Conservation (phyloP, 2,888 invertebrate genomes). For the Leptarthrus brevirostris region DNA sequence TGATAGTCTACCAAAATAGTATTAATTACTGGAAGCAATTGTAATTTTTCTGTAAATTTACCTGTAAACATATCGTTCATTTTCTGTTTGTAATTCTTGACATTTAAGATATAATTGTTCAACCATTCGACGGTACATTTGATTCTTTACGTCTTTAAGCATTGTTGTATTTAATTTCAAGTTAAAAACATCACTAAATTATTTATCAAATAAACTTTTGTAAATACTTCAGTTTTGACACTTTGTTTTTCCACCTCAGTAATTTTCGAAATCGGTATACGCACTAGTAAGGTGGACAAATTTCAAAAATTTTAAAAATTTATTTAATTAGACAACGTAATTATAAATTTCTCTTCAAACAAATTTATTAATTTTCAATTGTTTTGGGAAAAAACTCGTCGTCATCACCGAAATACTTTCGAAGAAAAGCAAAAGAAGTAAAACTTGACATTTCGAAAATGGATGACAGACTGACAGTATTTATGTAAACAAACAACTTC, state of each 20-base stretch:
- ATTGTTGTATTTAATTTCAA: neutral
- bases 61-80: constrained; percentile 64
- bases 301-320: too few species aligned
- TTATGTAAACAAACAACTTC: neutral
- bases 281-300: too few species aligned
- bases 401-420: too few species aligned
- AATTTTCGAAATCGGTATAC: too few species aligned
- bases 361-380: too few species aligned
- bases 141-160: constrained; percentile 56
- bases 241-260: too few species aligned
- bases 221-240: too few species aligned
- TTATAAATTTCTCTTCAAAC: too few species aligned
- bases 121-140: constrained; percentile 61
- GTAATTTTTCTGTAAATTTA: constrained; percentile 49
- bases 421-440: neutral
- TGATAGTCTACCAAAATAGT: constrained; percentile 59
- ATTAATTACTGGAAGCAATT: neutral
- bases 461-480: too few species aligned
- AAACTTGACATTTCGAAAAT: neutral
- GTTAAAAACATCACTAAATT: neutral
- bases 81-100: constrained; percentile 64
- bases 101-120: constrained; percentile 62
- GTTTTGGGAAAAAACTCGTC: too few species aligned
- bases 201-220: neutral
- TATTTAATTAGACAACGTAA: too few species aligned